A percentile compares a stretch with the other conserved stretches of the same genome.
Conservation (phyloP, 2,888 invertebrate genomes). For the Drosophila melanosoma region DNA sequence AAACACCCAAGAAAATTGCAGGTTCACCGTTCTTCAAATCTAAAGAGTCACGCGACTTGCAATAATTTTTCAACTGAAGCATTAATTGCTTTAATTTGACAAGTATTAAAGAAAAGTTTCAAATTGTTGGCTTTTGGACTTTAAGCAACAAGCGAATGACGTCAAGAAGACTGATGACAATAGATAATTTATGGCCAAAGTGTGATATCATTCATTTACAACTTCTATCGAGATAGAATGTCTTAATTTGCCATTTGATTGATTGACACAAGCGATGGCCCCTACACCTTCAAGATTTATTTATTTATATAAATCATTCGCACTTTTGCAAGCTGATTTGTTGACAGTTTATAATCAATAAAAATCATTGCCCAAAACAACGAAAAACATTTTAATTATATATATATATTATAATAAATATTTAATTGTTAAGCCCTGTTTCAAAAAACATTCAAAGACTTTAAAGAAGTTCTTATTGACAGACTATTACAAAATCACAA, state of each 20-base stretch:
- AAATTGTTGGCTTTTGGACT: not conserved
- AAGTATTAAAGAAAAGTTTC: not conserved
- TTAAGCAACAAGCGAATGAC: constrained; percentile 20
- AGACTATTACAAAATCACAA: not conserved
- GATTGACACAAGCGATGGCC: not conserved
- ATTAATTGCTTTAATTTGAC: not conserved
- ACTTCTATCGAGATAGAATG: not conserved
- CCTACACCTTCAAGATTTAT: not conserved
- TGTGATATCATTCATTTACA: constrained; percentile 29
- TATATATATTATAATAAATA: too few species aligned
- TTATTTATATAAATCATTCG: not conserved
- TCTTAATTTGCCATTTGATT: not conserved
- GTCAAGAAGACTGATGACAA: constrained; percentile 10
- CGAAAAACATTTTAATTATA: too few species aligned
- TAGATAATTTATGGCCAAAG: constrained; percentile 2
- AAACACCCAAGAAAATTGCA: not conserved
- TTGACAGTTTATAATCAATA: not conserved
- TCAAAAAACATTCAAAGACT: not conserved
- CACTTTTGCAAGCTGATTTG: not conserved
- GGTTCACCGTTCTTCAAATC: not conserved
- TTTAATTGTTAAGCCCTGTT: too few species aligned
- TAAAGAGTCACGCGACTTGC: not conserved
- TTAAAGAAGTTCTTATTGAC: not conserved
- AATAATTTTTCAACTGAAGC: not conserved
- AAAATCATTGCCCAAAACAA: not conserved